A percentile compares a stretch with the other conserved stretches of the same genome.
Conservation (phyloP, 1,140 invertebrate species). For the Eubasilissa regina region DNA sequence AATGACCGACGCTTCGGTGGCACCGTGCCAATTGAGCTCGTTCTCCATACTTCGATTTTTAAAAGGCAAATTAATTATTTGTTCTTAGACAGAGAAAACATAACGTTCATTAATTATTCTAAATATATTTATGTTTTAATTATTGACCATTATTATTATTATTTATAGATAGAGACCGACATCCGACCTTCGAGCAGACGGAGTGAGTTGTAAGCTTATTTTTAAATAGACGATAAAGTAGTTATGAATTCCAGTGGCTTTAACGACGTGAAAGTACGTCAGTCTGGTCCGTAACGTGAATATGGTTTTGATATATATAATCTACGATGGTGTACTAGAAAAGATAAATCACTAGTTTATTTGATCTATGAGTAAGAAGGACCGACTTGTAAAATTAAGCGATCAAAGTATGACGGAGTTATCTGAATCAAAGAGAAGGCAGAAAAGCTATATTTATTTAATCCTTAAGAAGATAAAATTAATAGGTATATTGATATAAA, state of each 20-base stretch:
- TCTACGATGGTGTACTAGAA: neutral
- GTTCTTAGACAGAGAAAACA: neutral
- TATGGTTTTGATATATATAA: slow-evolving; percentile 34
- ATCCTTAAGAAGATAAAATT: too few relatives aligned
- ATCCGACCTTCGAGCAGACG: neutral
- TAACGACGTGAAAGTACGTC: slow-evolving; percentile 43
- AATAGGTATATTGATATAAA: too few relatives aligned
- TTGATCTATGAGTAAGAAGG: slow-evolving; percentile 31
- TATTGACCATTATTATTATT: neutral
- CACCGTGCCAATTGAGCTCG: neutral
- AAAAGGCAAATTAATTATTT: neutral
- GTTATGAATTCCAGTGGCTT: slow-evolving; percentile 46
- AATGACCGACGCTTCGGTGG: slow-evolving; percentile 4
- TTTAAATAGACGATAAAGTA: slow-evolving; percentile 24
- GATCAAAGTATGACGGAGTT: slow-evolving; percentile 2
- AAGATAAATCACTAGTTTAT: slow-evolving; percentile 34
- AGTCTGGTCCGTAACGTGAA: slow-evolving; percentile 20
- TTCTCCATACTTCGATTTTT: slow-evolving; percentile 11
- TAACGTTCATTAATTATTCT: too few relatives aligned
- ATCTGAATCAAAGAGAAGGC: too few relatives aligned
- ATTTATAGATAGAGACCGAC: neutral
- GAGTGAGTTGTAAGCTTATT: slow-evolving; percentile 9
- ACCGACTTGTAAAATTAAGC: slow-evolving; percentile 3
- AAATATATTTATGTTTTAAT: neutral
- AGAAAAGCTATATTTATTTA: too few relatives aligned